A percentile compares a stretch with the other conserved stretches of the same genome.
phyloP scores from a whole-genome alignment of 2,888 invertebrate genomes.

The Eustalomyia histrio region DNA sequence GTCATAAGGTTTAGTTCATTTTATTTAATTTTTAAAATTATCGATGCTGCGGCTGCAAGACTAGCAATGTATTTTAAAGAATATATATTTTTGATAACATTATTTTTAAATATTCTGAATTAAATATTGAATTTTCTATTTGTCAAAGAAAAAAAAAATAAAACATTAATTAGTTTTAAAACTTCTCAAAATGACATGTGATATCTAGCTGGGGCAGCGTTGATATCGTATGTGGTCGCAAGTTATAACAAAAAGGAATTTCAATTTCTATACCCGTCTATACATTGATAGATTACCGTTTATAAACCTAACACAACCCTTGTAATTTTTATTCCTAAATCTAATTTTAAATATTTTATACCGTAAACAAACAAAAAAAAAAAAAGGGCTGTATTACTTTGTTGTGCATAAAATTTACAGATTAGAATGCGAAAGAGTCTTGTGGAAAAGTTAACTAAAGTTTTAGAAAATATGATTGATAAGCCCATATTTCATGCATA shows the following conservation, averaged over 20 bases:
- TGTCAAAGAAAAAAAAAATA: no score
- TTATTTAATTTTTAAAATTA: no score
- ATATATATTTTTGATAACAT: no score
- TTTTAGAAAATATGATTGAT: constrained; percentile 29
- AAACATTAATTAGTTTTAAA: no score
- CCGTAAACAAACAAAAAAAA: constrained; percentile 15
- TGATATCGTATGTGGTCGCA: no score
- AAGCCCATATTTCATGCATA: constrained; percentile 17
- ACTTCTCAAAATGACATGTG: no score
- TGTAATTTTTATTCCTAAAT: neutral
- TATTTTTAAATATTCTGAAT: no score
- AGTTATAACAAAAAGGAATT: neutral
- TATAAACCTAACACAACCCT: neutral
- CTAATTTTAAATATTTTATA: constrained; percentile 1
- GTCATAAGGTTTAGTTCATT: no score
- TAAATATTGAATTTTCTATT: no score
- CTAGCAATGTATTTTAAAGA: no score
- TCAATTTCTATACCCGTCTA: neutral
- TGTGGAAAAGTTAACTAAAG: constrained; percentile 5
- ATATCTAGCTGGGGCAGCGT: no score
- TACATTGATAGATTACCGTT: neutral
- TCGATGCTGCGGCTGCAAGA: no score
- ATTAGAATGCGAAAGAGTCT: constrained; percentile 26
- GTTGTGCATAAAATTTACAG: constrained; percentile 52
- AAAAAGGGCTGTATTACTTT: constrained; percentile 58